Base-by-base conservation (phyloP, 2,797 vertebrate species). In the Bradypus variegatus region DNA sequence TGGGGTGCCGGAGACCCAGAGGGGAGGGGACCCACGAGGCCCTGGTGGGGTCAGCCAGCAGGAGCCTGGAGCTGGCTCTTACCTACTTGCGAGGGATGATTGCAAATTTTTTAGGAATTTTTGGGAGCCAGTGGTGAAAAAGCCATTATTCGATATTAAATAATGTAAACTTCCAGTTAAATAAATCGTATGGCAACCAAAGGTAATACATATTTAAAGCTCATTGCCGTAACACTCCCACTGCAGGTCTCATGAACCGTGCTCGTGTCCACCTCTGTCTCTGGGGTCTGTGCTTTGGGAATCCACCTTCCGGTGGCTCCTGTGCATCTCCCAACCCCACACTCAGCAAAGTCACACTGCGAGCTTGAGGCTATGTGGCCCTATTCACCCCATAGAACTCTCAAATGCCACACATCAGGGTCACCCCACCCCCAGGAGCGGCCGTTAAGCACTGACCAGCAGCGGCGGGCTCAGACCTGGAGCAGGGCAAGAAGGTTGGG, bases 391-490 rank as follows among this genome's bases (percentile, higher is more conserved):
- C 88, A n/a, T 0, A 0, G 60, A 14, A 27, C 23, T 21, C 31
- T 0, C 45, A n/a, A 3, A 29, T 0, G 3, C 23, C 27, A 1
- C 21, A 3, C 13, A 41, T 29, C 58, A 33, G 48, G 50, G 50
- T 8, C 65, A 8, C 16, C 62, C 48, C 75, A n/a, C 4, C 62
- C 48, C 77, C 1, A 1, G 19, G 38, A 36, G 23, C 65, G 10
- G 50, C 50, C 50, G 14, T 50, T 50, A 50, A 50, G 50, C 50
- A 50, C 50, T 50, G 50, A 50, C 50, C 50, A 50, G 50, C 50
- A 50, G 50, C 50, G 14, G 50, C 13, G 50, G 50, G 50, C n/a
- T 14, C 13, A 12, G 62, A 25, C 75, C 19, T 1, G 6, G 45
- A 50, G 50, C 13, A 9, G 50, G 50, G 14, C 50, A 9, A 50